A percentile compares a stretch with the other conserved stretches of the same genome.
phyloP scores from a whole-genome alignment of 2,888 invertebrate genomes.

The Barypeithes pellucidus region DNA sequence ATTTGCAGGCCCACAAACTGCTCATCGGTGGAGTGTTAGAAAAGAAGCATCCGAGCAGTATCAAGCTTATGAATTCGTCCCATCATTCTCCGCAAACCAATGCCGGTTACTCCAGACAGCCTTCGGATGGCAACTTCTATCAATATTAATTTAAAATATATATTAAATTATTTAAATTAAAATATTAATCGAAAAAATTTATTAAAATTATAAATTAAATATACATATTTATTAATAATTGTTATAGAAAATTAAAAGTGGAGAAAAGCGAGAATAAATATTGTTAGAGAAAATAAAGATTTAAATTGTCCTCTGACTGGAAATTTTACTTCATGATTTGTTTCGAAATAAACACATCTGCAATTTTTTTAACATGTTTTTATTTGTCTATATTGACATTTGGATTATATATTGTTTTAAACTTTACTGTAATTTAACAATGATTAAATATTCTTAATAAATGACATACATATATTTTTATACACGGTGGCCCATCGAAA shows the following conservation, averaged over 20 bases:
- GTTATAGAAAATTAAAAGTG: too few relatives aligned
- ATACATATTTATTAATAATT: too few relatives aligned
- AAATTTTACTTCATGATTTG: too few relatives aligned
- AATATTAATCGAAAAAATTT: not conserved
- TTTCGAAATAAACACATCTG: not conserved
- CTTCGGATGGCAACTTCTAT: conserved; percentile 82
- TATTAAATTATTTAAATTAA: not conserved
- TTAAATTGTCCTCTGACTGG: not conserved
- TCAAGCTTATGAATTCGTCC: conserved; percentile 87
- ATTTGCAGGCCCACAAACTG: conserved; percentile 74
- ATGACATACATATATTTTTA: too few relatives aligned
- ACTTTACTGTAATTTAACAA: not conserved
- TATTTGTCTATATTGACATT: not conserved
- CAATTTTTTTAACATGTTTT: too few relatives aligned
- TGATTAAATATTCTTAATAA: too few relatives aligned
- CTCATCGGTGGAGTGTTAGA: conserved; percentile 77
- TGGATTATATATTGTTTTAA: not conserved
- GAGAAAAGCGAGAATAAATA: not conserved
- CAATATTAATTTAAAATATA: conserved; percentile 73
- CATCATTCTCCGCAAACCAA: conserved; percentile 87
- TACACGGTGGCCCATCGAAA: too few relatives aligned
- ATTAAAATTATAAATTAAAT: too few relatives aligned
- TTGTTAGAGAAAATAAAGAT: not conserved
- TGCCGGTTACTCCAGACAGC: conserved; percentile 86
- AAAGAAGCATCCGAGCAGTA: conserved; percentile 79